A percentile compares a stretch with the other conserved stretches of the same genome.
Conservation (phyloP, 2,113 vertebrate genomes). For the Diadophis punctatus region DNA sequence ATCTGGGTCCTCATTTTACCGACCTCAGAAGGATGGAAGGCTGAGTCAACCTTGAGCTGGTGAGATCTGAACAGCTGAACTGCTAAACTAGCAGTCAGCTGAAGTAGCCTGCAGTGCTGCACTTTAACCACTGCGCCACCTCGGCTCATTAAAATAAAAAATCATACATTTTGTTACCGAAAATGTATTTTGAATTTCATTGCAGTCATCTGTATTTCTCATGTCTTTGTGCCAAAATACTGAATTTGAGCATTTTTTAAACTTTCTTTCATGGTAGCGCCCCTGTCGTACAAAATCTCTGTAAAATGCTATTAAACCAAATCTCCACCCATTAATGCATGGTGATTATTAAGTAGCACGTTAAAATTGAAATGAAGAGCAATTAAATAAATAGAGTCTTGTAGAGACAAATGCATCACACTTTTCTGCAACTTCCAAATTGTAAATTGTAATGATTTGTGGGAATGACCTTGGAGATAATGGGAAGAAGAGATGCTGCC, state of each 20-base stretch:
- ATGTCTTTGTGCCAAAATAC: background rate
- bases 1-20: no score
- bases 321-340: background rate
- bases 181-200: background rate
- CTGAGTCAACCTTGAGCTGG: no score
- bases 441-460: background rate
- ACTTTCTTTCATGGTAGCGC: background rate
- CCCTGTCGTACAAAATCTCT: background rate
- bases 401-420: background rate
- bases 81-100: no score
- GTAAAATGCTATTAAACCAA: background rate
- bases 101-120: no score
- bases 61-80: no score
- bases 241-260: background rate
- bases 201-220: background rate
- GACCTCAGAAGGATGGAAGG: no score
- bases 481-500: background rate
- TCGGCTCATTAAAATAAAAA: no score
- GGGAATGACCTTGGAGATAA: background rate
- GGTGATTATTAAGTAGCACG: background rate
- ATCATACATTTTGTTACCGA: background rate
- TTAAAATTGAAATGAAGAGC: background rate
- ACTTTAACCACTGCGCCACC: no score
- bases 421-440: background rate
- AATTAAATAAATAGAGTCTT: background rate